These are phyloP conservation scores for Conger conger DNA, from an alignment of 2,113 vertebrate genomes.

Conservation along the genomic window DNA sequence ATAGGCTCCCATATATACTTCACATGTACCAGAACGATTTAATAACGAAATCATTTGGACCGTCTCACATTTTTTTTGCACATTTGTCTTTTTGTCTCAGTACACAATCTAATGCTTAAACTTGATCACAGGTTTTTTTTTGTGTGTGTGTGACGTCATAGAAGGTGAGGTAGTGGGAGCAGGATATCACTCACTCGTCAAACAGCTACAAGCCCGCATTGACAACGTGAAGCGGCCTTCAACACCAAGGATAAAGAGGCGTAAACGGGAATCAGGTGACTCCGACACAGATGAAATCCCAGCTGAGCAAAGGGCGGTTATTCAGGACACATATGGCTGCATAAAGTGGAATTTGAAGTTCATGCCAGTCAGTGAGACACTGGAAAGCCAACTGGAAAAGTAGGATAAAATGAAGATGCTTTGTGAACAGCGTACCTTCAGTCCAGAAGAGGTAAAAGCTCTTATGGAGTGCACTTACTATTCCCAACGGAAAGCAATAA, in stretches of 20 bases:
- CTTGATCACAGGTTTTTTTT: too few relatives aligned
- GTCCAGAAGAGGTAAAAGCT: slow-evolving; percentile 14
- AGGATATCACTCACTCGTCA: slow-evolving; percentile 21
- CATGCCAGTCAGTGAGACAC: slow-evolving; percentile 10
- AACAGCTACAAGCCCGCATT: slow-evolving; percentile 1
- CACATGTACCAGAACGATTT: too few relatives aligned
- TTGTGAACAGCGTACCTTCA: slow-evolving; percentile 15
- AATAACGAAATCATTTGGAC: too few relatives aligned
- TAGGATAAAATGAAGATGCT: slow-evolving; percentile 14
- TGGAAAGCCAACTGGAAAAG: slow-evolving; percentile 8
- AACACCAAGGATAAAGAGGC: slow-evolving; percentile 12
- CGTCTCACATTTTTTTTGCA: too few relatives aligned
- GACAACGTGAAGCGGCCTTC: slow-evolving; percentile 22
- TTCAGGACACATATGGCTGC: slow-evolving; percentile 19
- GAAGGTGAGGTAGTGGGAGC: slow-evolving; percentile 15
- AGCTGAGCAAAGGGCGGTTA: background rate
- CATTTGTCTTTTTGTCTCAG: too few relatives aligned
- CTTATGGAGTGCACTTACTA: slow-evolving; percentile 43
- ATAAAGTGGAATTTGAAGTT: background rate
- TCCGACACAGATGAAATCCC: slow-evolving; percentile 1
- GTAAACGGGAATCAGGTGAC: background rate
- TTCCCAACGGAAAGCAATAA: slow-evolving; percentile 36
- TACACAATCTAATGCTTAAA: too few relatives aligned
- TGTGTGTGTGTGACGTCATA: too few relatives aligned
- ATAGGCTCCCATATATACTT: too few relatives aligned